Evolutionary conservation across 1,140 invertebrate genomes (phyloP).

Genomic region (Trichonephila inaurata): DNA sequence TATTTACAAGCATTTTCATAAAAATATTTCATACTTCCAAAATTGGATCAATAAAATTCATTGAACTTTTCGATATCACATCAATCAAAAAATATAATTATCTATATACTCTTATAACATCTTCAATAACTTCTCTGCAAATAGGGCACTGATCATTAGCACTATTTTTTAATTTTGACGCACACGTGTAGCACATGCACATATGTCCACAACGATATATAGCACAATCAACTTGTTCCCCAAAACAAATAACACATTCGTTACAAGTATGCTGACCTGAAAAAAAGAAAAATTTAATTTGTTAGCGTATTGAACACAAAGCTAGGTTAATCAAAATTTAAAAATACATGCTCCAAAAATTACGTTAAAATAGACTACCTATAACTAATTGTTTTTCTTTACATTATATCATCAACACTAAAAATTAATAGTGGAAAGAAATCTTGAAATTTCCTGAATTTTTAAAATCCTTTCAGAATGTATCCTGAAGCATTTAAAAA

Average conservation of each 20-base stretch:
- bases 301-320: no score
- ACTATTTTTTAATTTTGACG: slow-evolving; percentile 89
- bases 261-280: slow-evolving; percentile 35
- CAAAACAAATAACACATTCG: slow-evolving; percentile 97
- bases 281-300: not conserved
- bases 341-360: no score
- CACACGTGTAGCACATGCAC: slow-evolving; percentile 99
- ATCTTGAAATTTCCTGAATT: no score
- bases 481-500: no score
- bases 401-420: no score
- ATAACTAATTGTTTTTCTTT: no score
- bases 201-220: slow-evolving; percentile 98
- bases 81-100: not conserved
- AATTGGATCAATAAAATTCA: not conserved
- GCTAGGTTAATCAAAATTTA: no score
- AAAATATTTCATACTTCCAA: not conserved
- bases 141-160: slow-evolving; percentile 96
- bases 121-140: slow-evolving; percentile 93
- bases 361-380: no score
- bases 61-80: not conserved
- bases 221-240: slow-evolving; percentile 94
- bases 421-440: no score
- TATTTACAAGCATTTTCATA: not conserved
- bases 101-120: slow-evolving; percentile 97
- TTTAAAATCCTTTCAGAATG: no score